Evolutionary conservation across 2,888 invertebrate genomes (phyloP).

Genomic region (Deilephila porcellus): DNA sequence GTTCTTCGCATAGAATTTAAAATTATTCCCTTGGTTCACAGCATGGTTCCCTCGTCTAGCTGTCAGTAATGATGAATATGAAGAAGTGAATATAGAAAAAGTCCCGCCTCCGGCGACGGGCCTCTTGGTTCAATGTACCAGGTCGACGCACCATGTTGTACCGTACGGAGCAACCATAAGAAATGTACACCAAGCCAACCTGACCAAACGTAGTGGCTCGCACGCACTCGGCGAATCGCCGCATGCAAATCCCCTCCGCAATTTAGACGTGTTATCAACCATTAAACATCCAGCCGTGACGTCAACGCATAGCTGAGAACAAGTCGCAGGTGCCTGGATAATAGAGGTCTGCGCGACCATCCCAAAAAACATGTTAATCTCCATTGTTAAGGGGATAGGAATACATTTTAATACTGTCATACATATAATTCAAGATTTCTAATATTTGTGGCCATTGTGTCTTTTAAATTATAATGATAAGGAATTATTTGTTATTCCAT

Average conservation of each 20-base stretch:
- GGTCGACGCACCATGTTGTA: constrained; percentile 78
- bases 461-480: background rate
- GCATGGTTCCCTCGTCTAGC: background rate
- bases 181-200: constrained; percentile 70
- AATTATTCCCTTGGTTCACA: background rate
- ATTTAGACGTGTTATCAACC: constrained; percentile 59
- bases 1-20: background rate
- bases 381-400: constrained; percentile 27
- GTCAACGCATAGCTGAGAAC: constrained; percentile 74
- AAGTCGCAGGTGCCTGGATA: constrained; percentile 73
- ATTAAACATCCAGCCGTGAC: constrained; percentile 67
- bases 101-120: constrained; percentile 64
- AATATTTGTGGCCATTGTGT: constrained; percentile 2
- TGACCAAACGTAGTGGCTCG: constrained; percentile 64
- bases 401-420: background rate
- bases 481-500: background rate
- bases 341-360: constrained; percentile 58
- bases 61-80: constrained; percentile 41
- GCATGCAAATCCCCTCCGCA: constrained; percentile 61
- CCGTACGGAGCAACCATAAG: constrained; percentile 78
- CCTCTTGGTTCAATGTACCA: constrained; percentile 78
- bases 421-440: background rate
- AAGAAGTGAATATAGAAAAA: constrained; percentile 64
- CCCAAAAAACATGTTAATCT: constrained; percentile 46
- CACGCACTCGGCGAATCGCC: constrained; percentile 56